Percentiles rank a stretch among this genome's conserved stretches.
phyloP scores from a whole-genome alignment of 2,797 vertebrate species.

The Liasis olivaceus region DNA sequence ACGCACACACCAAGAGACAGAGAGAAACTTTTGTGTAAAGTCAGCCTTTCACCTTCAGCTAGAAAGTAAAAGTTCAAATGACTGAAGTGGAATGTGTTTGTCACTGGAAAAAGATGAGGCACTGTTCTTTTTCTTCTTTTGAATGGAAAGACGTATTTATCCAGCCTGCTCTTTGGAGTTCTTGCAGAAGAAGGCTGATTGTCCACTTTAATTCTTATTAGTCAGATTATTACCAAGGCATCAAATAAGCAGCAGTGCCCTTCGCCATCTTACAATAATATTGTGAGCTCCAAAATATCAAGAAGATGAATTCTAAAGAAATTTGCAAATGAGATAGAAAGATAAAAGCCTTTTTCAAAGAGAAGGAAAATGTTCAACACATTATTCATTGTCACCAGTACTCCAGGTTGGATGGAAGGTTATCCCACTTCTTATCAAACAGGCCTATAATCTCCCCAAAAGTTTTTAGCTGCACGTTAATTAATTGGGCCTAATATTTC shows the following conservation, averaged over 20 bases:
- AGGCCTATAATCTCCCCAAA: not conserved
- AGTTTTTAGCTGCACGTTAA: not conserved
- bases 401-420: not conserved
- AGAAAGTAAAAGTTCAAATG: constrained; percentile 39
- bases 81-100: not conserved
- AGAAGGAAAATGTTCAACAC: not conserved
- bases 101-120: not conserved
- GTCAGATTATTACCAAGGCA: not conserved
- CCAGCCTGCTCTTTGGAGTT: not conserved
- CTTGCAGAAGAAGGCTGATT: not conserved
- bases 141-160: not conserved
- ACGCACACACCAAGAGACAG: not conserved
- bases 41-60: constrained; percentile 72
- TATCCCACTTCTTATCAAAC: no score
- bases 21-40: constrained; percentile 74
- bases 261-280: not conserved
- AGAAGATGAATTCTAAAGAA: not conserved
- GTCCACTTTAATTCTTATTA: not conserved
- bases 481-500: not conserved
- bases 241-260: not conserved
- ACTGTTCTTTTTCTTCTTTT: not conserved
- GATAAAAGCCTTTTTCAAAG: not conserved
- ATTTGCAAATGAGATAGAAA: not conserved
- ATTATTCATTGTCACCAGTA: not conserved
- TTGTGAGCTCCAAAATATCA: not conserved